Evolutionary conservation across 2,797 vertebrate genomes (phyloP).

Genomic region (Pangasius krempfi): DNA sequence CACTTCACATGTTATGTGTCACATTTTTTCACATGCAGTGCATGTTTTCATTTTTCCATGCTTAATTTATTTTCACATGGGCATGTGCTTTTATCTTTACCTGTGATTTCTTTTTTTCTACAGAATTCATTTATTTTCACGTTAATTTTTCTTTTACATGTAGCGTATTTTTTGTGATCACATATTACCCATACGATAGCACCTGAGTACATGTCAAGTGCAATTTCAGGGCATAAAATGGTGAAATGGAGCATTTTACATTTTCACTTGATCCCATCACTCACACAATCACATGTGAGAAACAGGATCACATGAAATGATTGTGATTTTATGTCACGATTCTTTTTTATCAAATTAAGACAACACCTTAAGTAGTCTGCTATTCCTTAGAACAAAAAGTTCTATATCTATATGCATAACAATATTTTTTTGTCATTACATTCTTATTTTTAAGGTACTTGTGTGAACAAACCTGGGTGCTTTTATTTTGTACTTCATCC

Average conservation of each 20-base stretch:
- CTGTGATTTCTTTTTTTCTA: background rate
- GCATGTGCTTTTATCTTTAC: background rate
- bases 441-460: background rate
- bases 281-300: background rate
- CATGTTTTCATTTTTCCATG: background rate
- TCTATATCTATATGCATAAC: background rate
- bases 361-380: background rate
- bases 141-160: background rate
- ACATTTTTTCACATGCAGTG: background rate
- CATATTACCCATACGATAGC: background rate
- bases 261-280: background rate
- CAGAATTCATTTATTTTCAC: background rate
- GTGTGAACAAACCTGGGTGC: background rate
- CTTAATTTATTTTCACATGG: background rate
- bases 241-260: background rate
- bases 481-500: constrained; percentile 1
- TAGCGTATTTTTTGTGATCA: background rate
- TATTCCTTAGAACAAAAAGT: background rate
- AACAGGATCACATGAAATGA: background rate
- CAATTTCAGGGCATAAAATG: background rate
- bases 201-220: background rate
- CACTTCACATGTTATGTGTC: no score
- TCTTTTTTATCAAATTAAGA: background rate
- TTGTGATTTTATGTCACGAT: background rate
- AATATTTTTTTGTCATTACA: background rate